Percentiles rank a stretch among this genome's conserved stretches.
Evolutionary conservation across 2,797 vertebrate species (phyloP).

Genomic region (Malurus splendens): DNA sequence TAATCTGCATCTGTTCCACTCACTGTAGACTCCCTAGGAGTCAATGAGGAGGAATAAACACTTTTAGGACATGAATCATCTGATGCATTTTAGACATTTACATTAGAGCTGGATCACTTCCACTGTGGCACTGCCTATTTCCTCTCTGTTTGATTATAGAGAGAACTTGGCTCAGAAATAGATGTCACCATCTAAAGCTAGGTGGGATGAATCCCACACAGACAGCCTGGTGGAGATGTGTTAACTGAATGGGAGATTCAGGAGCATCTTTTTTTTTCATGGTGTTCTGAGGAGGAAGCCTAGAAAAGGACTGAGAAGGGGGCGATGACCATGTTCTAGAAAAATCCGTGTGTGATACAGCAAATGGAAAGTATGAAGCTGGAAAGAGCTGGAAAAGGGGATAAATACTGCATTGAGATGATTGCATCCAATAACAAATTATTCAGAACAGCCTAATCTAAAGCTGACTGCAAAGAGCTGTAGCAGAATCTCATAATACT

Average conservation of each 20-base stretch:
- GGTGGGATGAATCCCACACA: conserved; percentile 45
- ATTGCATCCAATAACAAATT: neutral
- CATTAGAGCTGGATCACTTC: conserved; percentile 46
- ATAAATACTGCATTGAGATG: neutral
- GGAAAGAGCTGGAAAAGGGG: neutral
- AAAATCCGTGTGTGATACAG: neutral
- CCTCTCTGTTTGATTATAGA: conserved; percentile 32
- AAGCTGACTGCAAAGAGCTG: neutral
- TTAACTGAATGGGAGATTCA: conserved; percentile 17
- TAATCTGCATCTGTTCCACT: conserved; percentile 32
- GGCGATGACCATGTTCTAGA: neutral
- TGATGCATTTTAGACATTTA: conserved; percentile 49
- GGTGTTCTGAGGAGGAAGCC: neutral
- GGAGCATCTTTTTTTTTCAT: neutral
- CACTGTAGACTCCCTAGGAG: conserved; percentile 21
- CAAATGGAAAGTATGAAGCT: neutral
- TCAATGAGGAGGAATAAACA: conserved; percentile 45
- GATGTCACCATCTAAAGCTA: conserved; percentile 54
- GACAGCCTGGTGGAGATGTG: conserved; percentile 21
- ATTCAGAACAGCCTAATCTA: neutral
- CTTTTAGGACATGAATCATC: conserved; percentile 54
- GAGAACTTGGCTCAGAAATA: conserved; percentile 44
- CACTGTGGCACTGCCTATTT: conserved; percentile 39
- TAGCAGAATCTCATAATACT: neutral
- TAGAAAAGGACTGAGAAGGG: conserved; percentile 6